A percentile compares a stretch with the other conserved stretches of the same genome.
phyloP scores from a whole-genome alignment of 2,113 vertebrate genomes.

The Thunnus maccoyii region DNA sequence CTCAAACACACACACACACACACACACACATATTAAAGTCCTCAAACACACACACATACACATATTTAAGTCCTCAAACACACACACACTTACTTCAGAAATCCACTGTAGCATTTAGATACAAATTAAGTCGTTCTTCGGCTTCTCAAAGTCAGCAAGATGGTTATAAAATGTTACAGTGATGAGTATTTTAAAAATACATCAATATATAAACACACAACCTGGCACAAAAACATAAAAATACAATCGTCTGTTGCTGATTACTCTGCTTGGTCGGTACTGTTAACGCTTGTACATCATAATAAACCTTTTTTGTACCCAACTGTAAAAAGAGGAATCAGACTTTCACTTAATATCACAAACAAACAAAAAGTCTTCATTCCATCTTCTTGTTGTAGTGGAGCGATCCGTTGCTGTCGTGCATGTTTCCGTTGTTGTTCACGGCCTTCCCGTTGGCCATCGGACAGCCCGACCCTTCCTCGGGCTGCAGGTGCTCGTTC shows the following conservation, averaged over 20 bases:
- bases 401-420: constrained; percentile 18
- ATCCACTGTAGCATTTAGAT: not conserved
- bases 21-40: not conserved
- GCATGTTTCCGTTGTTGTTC: constrained; percentile 66
- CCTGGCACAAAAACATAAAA: not conserved
- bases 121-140: not conserved
- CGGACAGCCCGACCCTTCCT: not conserved
- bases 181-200: not conserved
- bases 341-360: not conserved
- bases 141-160: not conserved
- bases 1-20: not conserved
- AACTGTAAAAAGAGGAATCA: not conserved
- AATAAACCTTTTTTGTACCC: no score
- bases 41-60: not conserved
- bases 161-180: not conserved
- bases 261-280: not conserved
- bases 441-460: constrained; percentile 38
- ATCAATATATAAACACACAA: not conserved
- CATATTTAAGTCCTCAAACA: no score
- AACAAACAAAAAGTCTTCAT: constrained; percentile 30
- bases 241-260: not conserved
- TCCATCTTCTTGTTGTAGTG: constrained; percentile 64
- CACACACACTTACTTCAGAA: not conserved
- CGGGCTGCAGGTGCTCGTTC: constrained; percentile 63
- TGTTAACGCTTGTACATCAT: no score